These are phyloP conservation scores for Antitype chi DNA, from an alignment of 2,888 invertebrate genomes.

Conservation along the genomic window DNA sequence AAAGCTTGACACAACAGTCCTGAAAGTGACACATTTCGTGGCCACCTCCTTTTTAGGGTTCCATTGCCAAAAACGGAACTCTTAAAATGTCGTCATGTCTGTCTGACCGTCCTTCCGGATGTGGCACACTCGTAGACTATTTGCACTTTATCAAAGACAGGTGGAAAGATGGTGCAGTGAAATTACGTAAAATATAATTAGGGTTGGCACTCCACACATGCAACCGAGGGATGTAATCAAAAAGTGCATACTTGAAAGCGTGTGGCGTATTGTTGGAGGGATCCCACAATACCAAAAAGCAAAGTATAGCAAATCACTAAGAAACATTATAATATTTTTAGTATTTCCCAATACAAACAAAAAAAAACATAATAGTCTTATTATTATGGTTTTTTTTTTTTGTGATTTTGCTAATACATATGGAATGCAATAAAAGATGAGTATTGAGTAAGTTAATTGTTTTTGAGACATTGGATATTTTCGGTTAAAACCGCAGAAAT, in stretches of 20 bases:
- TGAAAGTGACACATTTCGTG: neutral
- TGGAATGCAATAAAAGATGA: too few species aligned
- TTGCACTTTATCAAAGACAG: neutral
- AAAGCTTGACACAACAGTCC: constrained; percentile 12
- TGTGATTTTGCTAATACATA: neutral
- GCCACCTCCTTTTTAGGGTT: neutral
- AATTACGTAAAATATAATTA: too few species aligned
- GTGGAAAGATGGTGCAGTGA: neutral
- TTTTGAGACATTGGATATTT: too few species aligned
- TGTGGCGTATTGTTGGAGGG: too few species aligned
- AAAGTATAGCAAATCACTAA: too few species aligned
- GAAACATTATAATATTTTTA: too few species aligned
- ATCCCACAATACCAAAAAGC: neutral
- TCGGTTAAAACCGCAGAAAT: neutral
- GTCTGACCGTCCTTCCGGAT: neutral
- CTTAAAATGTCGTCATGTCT: neutral
- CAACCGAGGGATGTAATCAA: neutral
- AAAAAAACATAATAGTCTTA: too few species aligned
- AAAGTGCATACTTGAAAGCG: neutral
- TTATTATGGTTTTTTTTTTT: neutral
- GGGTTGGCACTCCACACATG: neutral
- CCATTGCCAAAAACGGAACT: neutral
- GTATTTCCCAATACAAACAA: too few species aligned
- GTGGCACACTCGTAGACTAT: neutral
- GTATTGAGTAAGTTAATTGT: too few species aligned